A percentile compares a stretch with the other conserved stretches of the same genome.
Conservation (phyloP, 2,888 invertebrate genomes). For the Lasioglossum oenotherae region DNA sequence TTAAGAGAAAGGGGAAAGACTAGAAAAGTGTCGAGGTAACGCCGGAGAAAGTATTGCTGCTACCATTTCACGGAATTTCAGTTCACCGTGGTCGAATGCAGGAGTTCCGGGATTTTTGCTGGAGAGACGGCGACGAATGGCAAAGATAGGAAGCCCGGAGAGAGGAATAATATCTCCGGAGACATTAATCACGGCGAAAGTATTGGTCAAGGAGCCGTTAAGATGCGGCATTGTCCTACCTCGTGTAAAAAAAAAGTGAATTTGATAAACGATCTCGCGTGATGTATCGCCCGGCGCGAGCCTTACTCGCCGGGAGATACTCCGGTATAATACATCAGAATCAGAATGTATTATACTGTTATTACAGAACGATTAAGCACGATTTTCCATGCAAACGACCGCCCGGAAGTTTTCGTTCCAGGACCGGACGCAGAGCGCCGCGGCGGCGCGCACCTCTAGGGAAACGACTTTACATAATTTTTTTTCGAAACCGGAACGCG, state of each 20-base stretch:
- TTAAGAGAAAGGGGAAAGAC: not conserved
- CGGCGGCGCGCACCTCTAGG: not conserved
- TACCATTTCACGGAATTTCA: not conserved
- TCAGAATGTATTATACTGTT: constrained; percentile 6
- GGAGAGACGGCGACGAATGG: not conserved
- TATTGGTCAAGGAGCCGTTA: constrained; percentile 57
- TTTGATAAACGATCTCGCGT: constrained; percentile 54
- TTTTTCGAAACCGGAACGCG: not conserved
- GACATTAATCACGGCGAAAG: constrained; percentile 55
- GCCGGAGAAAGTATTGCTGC: not conserved
- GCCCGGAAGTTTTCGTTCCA: not conserved
- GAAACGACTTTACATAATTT: not conserved
- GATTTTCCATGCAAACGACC: constrained; percentile 28
- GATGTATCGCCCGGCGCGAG: constrained; percentile 34
- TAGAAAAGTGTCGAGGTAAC: not conserved
- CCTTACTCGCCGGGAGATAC: not conserved
- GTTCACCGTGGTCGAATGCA: not conserved
- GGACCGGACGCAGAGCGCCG: not conserved
- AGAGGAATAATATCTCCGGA: constrained; percentile 44
- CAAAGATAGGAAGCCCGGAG: constrained; percentile 21
- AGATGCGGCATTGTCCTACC: constrained; percentile 44
- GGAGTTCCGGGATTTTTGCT: not conserved
- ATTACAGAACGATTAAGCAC: constrained; percentile 38
- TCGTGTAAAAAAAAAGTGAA: constrained; percentile 23
- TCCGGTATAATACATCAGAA: constrained; percentile 26